A percentile compares a stretch with the other conserved stretches of the same genome.
Evolutionary conservation across 2,888 invertebrate genomes (phyloP).

Genomic region (Andrena trimmerana): DNA sequence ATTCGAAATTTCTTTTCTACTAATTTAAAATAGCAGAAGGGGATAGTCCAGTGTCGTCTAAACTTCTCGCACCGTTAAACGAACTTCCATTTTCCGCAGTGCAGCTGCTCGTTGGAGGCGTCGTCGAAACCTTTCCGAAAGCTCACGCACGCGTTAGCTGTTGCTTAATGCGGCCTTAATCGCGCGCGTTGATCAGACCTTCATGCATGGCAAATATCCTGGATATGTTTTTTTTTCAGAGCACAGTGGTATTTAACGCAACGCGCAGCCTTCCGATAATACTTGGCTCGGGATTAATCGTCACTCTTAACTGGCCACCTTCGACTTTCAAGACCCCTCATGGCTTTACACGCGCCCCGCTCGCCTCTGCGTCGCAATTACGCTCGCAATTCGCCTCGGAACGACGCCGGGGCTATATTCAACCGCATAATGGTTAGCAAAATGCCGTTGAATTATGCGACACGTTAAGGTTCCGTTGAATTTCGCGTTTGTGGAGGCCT

Average conservation of each 20-base stretch:
- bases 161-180: slow-evolving; percentile 53
- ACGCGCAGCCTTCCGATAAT: slow-evolving; percentile 29
- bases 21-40: neutral
- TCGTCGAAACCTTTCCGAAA: slow-evolving; percentile 42
- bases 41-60: too few species aligned
- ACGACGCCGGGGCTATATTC: neutral
- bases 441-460: slow-evolving; percentile 41
- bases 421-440: slow-evolving; percentile 36
- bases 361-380: slow-evolving; percentile 14
- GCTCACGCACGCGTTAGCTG: slow-evolving; percentile 61
- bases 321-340: neutral
- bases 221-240: slow-evolving; percentile 28
- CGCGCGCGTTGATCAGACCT: neutral
- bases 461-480: slow-evolving; percentile 27
- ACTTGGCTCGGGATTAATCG: slow-evolving; percentile 34
- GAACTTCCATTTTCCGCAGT: slow-evolving; percentile 49
- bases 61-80: neutral
- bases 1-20: neutral
- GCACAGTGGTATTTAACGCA: slow-evolving; percentile 11
- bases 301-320: slow-evolving; percentile 20
- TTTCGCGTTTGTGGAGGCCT: neutral
- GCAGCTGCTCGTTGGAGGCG: slow-evolving; percentile 52
- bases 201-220: slow-evolving; percentile 31
- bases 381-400: slow-evolving; percentile 24
- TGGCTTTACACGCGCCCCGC: neutral